Conservation (phyloP, 35 echinoderm and acorn worm species). For the Heliocidaris tuberculata region DNA sequence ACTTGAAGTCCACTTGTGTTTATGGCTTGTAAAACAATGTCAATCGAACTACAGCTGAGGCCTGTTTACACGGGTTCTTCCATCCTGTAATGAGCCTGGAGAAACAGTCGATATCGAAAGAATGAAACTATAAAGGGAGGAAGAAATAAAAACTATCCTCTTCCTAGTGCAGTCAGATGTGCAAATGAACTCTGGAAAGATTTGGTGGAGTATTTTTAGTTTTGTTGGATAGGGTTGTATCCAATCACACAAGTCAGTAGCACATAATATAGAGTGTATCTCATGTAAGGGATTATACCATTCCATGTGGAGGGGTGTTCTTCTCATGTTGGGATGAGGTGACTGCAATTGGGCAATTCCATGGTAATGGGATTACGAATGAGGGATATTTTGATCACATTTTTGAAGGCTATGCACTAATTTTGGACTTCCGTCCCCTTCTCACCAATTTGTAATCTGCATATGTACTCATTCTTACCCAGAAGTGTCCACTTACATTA, state of each 20-base stretch:
- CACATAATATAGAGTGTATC: neutral
- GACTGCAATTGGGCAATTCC: no score
- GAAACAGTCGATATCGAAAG: neutral
- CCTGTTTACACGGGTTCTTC: neutral
- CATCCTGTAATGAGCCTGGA: neutral
- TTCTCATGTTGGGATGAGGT: neutral
- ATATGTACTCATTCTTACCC: no score
- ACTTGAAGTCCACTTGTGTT: conserved; percentile 3
- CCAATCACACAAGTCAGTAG: neutral
- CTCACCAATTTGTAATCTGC: no score
- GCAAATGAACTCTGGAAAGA: neutral
- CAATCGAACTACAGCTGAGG: neutral
- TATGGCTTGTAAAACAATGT: neutral
- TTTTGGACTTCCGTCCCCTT: no score
- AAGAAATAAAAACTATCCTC: neutral
- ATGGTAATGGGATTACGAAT: no score
- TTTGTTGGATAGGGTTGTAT: neutral
- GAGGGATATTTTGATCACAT: no score
- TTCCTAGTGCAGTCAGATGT: neutral
- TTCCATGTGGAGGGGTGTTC: neutral
- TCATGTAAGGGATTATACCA: neutral
- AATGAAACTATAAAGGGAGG: neutral
- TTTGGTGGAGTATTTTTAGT: neutral
- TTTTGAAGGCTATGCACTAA: no score
- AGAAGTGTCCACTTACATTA: no score